Evolutionary conservation across 2,888 invertebrate genomes (phyloP), one percentile per base, ranked within the genome.

Genomic region (Arctia plantaginis): DNA sequence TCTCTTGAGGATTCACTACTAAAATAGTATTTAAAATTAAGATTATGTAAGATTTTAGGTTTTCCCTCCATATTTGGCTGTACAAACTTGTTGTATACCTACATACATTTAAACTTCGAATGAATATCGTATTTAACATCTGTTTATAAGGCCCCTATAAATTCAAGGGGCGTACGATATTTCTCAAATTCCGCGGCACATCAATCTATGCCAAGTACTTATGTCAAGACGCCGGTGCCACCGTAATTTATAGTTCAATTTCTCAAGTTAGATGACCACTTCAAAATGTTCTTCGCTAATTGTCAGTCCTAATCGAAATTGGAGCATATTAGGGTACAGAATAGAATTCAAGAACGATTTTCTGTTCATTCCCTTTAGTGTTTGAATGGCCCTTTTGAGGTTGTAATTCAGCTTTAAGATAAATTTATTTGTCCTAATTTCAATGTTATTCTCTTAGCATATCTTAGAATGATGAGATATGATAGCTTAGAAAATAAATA

Each of bases 191-290:
- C 89, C 86, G 85, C 88, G 87, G 87, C 92, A 90, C 92, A 93
- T 93, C 93, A 93, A 93, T 93, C 92, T 85, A 88, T 86, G 92
- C 91, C 92, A 90, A 88, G 87, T 90, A 90, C 87, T 90, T 89
- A 90, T 91, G 92, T 91, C 91, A 89, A 88, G 90, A 90, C 87
- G 86, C 86, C 84, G 84, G 82, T 83, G 83, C 80, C 76, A 76
- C 65, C 66, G 84, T 86, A 91, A 93, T 93, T 92, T 92, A 93
- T 92, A 83, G 89, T 86, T 87, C 87, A 87, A 89, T 89, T 88
- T 84, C 89, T 87, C 88, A 86, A 87, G 81, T 84, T 87, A 83
- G 87, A 86, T 88, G 88, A 88, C 86, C 87, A 82, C 77, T 80
- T 79, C 76, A 76, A 83, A 83, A 77, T 73, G 82, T 75, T 82